These are phyloP conservation scores for Zeugodacus cucurbitae DNA, from an alignment of 1,140 invertebrate species.

Conservation along the genomic window DNA sequence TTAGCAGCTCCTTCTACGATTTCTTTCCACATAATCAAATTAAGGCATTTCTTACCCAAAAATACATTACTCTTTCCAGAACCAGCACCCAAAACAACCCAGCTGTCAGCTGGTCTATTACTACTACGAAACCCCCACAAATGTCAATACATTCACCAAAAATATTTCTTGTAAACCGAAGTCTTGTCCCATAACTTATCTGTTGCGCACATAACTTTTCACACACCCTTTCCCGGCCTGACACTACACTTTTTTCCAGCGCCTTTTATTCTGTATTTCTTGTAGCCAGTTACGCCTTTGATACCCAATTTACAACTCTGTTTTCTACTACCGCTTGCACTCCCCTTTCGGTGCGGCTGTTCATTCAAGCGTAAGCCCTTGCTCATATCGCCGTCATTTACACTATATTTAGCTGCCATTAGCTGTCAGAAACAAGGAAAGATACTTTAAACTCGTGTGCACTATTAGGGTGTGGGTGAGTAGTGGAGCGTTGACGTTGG, in stretches of 20 bases:
- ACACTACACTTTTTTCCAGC: background rate
- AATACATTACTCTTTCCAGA: no score
- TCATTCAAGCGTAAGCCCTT: background rate
- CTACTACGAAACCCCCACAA: background rate
- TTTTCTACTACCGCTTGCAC: background rate
- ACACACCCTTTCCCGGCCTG: background rate
- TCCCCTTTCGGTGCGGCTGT: background rate
- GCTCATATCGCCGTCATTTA: slow-evolving; percentile 11
- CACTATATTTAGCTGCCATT: slow-evolving; percentile 40
- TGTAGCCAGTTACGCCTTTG: background rate
- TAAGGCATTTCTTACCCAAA: no score
- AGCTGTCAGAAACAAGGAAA: slow-evolving; percentile 18
- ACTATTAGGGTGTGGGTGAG: background rate
- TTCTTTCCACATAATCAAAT: background rate
- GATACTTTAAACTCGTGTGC: background rate
- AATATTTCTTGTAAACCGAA: background rate
- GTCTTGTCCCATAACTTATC: background rate
- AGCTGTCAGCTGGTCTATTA: background rate
- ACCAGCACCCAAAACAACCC: background rate
- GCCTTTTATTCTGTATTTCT: background rate
- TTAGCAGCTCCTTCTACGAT: background rate
- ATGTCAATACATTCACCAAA: background rate
- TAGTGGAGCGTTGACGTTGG: background rate
- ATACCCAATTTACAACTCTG: background rate
- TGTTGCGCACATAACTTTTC: background rate